phyloP scores from a whole-genome alignment of 2,888 invertebrate genomes.

The Philonicus albiceps region DNA sequence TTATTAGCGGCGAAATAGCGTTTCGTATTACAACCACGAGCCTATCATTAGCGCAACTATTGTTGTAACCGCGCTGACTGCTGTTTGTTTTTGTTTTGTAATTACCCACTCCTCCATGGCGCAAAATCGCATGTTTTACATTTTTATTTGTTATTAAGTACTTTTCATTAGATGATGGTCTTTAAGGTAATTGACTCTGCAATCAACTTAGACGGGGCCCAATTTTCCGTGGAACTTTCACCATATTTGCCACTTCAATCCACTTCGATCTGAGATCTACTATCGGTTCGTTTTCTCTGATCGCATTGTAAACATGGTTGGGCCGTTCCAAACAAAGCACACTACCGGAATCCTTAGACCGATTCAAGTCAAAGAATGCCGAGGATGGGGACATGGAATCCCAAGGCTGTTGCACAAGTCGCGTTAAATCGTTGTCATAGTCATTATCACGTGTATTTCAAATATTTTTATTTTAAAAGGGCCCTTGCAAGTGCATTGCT shows the following conservation, averaged over 20 bases:
- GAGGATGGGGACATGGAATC: not conserved
- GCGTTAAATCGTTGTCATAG: not conserved
- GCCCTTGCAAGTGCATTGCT: not conserved
- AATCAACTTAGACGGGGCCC: not conserved
- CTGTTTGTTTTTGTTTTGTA: slow-evolving; percentile 34
- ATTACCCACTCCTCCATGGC: slow-evolving; percentile 27
- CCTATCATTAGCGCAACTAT: slow-evolving; percentile 40
- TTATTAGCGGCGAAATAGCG: slow-evolving; percentile 1
- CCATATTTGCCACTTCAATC: not conserved
- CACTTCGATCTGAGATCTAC: not conserved
- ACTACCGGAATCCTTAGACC: not conserved
- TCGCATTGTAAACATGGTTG: not conserved
- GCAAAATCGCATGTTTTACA: slow-evolving; percentile 40
- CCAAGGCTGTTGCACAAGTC: not conserved
- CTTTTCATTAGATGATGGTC: slow-evolving; percentile 29
- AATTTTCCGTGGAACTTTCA: not conserved
- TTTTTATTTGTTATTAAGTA: slow-evolving; percentile 23
- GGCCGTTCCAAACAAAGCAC: not conserved
- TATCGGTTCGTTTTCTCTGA: not conserved
- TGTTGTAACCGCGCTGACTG: not conserved
- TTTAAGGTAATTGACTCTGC: not conserved
- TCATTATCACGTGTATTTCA: not conserved
- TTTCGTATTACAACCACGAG: slow-evolving; percentile 39
- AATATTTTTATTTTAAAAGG: not conserved
- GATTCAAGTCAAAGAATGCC: not conserved